Base-by-base conservation (phyloP, 2,113 vertebrate genomes). In the Protomyctophum bolini region DNA sequence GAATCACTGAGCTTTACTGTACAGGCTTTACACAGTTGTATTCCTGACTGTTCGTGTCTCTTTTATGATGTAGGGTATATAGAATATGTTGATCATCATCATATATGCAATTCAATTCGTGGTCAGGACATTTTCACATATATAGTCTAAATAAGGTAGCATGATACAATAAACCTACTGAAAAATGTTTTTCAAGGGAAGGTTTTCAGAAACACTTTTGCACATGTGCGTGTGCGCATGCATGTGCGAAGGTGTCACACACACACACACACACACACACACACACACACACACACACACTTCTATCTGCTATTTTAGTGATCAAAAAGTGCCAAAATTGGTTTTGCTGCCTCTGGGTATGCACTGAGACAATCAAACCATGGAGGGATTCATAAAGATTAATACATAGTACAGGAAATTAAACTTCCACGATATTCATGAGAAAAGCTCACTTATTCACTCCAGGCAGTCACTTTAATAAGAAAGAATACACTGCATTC, bases 321-420 rank as follows among this genome's bases (percentile, higher is more conserved):
- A 86, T 83, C 73, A 76, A 86, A 21, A 87, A 88, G 75, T 86
- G 85, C 75, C 77, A 82, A 88, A 90, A 90, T 86, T 77, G 86
- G 87, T 85, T 89, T 87, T 71, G 79, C 80, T 75, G 88, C 88
- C 86, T 86, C 63, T 76, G 86, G 88, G 85, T 78, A 85, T 77
- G 83, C 84, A 82, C 86, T 87, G 71, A 89, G 83, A 91, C 87
- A 92, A 91, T 90, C 86, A 89, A 90, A 86, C 83, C 84, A 85
- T 88, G 86, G 86, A 82, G 81, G 84, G 83, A 87, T 89, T 87
- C 91, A 88, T 89, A 88, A 87, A 89, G 86, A 90, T 92, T 87
- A 88, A 90, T 91, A 91, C 86, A 84, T 73, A 87, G 87, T 55
- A 81, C 91, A 94, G 93, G 93, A 94, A 93, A 93, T 93, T 92